Evolutionary conservation across 23 tunicate species (phyloP).

Genomic region (Phallusia fumigata): DNA sequence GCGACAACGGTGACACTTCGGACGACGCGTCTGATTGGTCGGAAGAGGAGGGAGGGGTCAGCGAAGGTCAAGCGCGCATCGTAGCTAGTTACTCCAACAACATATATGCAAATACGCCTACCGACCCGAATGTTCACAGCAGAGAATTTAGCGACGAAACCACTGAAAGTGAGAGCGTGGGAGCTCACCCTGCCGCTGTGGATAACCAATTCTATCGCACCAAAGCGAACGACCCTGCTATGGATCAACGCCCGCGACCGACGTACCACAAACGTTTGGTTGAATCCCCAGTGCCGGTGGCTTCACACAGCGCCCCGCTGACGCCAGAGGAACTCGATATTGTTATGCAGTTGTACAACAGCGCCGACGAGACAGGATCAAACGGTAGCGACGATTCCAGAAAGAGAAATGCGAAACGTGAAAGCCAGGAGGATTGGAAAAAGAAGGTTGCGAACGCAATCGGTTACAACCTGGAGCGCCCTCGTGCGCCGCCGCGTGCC

Average conservation of each 20-base stretch:
- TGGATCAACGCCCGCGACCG: background rate
- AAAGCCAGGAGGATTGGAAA: background rate
- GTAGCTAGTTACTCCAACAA: slow-evolving; percentile 63
- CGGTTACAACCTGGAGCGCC: slow-evolving; percentile 45
- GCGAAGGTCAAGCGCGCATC: slow-evolving; percentile 45
- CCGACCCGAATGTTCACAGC: slow-evolving; percentile 3
- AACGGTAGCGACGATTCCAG: background rate
- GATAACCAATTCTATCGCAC: background rate
- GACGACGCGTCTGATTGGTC: slow-evolving; percentile 2
- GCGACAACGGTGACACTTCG: background rate
- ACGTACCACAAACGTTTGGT: background rate
- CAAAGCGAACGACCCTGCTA: background rate
- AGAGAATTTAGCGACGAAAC: slow-evolving; percentile 68
- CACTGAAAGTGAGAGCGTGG: slow-evolving; percentile 61
- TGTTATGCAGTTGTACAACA: slow-evolving; percentile 53
- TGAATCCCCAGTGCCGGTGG: slow-evolving; percentile 64
- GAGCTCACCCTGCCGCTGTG: slow-evolving; percentile 1
- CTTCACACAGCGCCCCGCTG: slow-evolving; percentile 62
- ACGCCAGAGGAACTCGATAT: slow-evolving; percentile 65
- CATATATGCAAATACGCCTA: slow-evolving; percentile 67
- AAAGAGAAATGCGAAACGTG: background rate
- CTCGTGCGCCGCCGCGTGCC: background rate
- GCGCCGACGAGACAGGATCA: slow-evolving; percentile 35
- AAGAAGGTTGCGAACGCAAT: slow-evolving; percentile 71
- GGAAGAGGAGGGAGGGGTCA: background rate